Evolutionary conservation across 2,888 invertebrate species (phyloP), one percentile per base, ranked within the genome.

Genomic region (Erynnis tages): DNA sequence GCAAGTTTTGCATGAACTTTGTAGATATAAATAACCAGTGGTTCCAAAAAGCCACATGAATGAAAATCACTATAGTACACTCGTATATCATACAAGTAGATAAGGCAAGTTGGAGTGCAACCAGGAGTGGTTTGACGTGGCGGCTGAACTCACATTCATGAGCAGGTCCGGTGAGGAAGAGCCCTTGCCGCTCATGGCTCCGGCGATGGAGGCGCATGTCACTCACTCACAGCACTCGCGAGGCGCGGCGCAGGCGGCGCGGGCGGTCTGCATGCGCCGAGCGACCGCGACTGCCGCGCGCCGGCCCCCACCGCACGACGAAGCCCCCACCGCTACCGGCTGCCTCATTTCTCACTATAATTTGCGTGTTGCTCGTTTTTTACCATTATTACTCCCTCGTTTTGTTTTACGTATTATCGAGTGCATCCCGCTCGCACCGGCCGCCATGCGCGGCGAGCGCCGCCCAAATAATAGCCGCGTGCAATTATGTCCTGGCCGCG

Each of bases 341-440:
- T 87, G 85, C 84, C 87, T 85, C 86, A 86, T 88, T 89, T 89
- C 89, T 87, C 90, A 89, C 88, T 88, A 87, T 89, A 89, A 89
- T 89, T 89, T 89, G 88, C 89, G 89, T 89, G 87, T 67, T 84
- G 84, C 79, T 88, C 85, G 87, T 89, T 89, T 89, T 89, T 89
- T 87, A 88, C 85, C 85, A 87, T 90, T 87, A 89, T 88, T 88
- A 88, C 88, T 86, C 84, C 88, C 90, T 85, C 87, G 89, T 88
- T 88, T 88, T 88, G 88, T 88, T 89, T 87, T 86, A 88, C 87
- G 88, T 86, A 85, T 88, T 88, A 88, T 87, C 88, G 88, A 88
- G 86, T 88, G 88, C 89, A 89, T 88, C 89, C 89, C 88, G 89
- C 88, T 89, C 88, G 82, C 90, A 88, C 88, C 79, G 85, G 82